These are phyloP conservation scores for Lates calcarifer DNA, from an alignment of 2,113 vertebrate genomes.

Conservation along the genomic window DNA sequence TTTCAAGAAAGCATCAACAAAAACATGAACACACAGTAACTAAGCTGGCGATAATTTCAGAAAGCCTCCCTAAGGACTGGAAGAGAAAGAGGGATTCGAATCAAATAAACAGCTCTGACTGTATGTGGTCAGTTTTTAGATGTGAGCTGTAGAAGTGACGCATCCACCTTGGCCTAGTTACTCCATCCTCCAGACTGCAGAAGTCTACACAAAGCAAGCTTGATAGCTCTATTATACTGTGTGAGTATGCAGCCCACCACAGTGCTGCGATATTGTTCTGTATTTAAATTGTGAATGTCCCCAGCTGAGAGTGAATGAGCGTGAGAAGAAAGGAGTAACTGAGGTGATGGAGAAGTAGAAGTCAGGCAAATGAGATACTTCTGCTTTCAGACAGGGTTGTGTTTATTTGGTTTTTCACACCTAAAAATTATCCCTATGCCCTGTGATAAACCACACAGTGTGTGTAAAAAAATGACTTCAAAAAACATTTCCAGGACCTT, in stretches of 20 bases:
- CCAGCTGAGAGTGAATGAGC: slow-evolving; percentile 13
- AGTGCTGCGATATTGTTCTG: neutral
- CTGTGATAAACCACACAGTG: slow-evolving; percentile 22
- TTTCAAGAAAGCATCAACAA: neutral
- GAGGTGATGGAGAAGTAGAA: slow-evolving; percentile 20
- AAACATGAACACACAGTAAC: neutral
- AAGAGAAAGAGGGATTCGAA: neutral
- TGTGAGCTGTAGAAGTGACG: neutral
- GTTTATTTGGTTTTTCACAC: slow-evolving; percentile 13
- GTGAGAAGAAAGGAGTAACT: neutral
- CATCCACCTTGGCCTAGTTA: neutral
- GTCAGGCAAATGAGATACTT: slow-evolving; percentile 8
- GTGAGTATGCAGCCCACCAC: neutral
- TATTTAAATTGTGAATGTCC: neutral
- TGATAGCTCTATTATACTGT: neutral
- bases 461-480: slow-evolving; percentile 42
- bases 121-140: neutral
- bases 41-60: neutral
- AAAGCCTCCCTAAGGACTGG: neutral
- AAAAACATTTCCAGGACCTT: slow-evolving; percentile 35
- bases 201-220: neutral
- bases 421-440: slow-evolving; percentile 12
- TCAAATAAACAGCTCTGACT: neutral
- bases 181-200: neutral
- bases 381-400: slow-evolving; percentile 9